Conservation (phyloP, 2,113 vertebrate species). For the Oryzias javanicus region DNA sequence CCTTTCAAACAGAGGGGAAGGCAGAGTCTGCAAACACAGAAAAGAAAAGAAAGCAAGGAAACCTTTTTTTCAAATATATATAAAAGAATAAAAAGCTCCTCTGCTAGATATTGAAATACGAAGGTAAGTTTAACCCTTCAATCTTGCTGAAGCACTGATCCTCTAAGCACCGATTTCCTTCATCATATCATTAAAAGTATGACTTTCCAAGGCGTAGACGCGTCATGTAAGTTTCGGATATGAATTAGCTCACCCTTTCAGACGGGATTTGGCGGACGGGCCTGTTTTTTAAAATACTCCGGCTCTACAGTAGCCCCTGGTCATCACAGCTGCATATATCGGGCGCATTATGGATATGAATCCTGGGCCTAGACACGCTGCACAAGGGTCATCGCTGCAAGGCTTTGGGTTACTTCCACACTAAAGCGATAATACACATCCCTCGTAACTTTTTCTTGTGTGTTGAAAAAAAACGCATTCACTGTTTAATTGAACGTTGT, state of each 20-base stretch:
- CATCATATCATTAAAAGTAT: slow-evolving; percentile 45
- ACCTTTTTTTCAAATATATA: slow-evolving; percentile 13
- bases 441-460: slow-evolving; percentile 69
- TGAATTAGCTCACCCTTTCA: slow-evolving; percentile 73
- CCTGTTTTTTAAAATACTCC: slow-evolving; percentile 70
- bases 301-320: slow-evolving; percentile 70
- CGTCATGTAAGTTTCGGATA: slow-evolving; percentile 68
- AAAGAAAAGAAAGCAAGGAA: slow-evolving; percentile 23
- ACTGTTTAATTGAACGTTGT: slow-evolving; percentile 71
- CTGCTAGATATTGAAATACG: slow-evolving; percentile 9
- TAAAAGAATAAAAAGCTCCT: background rate
- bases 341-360: slow-evolving; percentile 83
- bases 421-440: slow-evolving; percentile 76
- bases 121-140: slow-evolving; percentile 27
- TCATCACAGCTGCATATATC: slow-evolving; percentile 80
- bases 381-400: slow-evolving; percentile 74
- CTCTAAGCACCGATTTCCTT: slow-evolving; percentile 28
- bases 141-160: slow-evolving; percentile 31
- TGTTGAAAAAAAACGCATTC: slow-evolving; percentile 43
- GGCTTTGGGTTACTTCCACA: slow-evolving; percentile 71
- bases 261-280: slow-evolving; percentile 71
- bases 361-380: slow-evolving; percentile 70
- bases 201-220: slow-evolving; percentile 48
- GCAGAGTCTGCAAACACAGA: slow-evolving; percentile 33
- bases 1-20: slow-evolving; percentile 48